A percentile compares a stretch with the other conserved stretches of the same genome.
phyloP scores from a whole-genome alignment of 2,113 vertebrate genomes.

The Podocnemis expansa region DNA sequence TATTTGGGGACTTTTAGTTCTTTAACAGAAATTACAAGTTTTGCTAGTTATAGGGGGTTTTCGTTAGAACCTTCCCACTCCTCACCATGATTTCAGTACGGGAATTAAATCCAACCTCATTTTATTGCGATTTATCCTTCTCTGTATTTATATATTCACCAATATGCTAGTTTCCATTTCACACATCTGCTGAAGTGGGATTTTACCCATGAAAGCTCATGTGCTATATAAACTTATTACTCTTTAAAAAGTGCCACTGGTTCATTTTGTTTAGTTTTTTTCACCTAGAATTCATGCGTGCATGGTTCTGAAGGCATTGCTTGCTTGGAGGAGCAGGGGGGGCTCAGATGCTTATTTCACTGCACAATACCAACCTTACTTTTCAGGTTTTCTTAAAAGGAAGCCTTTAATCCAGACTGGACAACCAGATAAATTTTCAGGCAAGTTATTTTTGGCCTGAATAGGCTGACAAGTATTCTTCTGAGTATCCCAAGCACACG shows the following conservation, averaged over 20 bases:
- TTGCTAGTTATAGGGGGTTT: not conserved
- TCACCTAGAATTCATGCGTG: not conserved
- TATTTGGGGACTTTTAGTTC: not conserved
- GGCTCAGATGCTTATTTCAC: not conserved
- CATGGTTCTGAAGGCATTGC: not conserved
- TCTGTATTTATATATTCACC: too few species aligned
- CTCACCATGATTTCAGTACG: not conserved
- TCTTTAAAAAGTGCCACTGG: too few species aligned
- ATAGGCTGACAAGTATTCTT: not conserved
- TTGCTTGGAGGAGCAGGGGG: not conserved
- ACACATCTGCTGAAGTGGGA: too few species aligned
- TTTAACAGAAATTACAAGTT: not conserved
- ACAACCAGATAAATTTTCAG: not conserved
- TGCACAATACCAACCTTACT: not conserved
- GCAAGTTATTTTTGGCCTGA: not conserved
- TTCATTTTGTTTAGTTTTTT: not conserved
- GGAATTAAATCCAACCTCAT: not conserved
- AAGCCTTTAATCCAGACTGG: not conserved
- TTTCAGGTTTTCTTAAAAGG: not conserved
- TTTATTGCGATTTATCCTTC: too few species aligned
- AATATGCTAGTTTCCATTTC: too few species aligned
- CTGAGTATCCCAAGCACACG: accelerated
- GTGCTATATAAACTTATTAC: too few species aligned
- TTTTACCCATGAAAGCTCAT: too few species aligned
- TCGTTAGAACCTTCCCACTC: not conserved